phyloP scores from a whole-genome alignment of 2,113 vertebrate genomes.

The Pomatorhinus ruficollis region DNA sequence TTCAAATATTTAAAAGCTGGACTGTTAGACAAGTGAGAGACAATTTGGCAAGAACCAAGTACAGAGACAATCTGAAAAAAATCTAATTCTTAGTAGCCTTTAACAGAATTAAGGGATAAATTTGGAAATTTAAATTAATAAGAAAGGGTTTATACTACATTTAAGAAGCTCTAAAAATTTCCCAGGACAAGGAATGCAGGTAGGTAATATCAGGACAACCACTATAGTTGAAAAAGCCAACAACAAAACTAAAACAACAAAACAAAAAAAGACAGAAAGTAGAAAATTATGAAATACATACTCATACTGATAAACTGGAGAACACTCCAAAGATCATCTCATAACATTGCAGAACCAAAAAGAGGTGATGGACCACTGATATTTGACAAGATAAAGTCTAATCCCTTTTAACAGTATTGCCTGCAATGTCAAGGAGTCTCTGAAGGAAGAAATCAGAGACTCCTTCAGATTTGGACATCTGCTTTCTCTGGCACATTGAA shows the following conservation, averaged over 20 bases:
- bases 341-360: neutral
- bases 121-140: neutral
- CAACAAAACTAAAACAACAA: neutral
- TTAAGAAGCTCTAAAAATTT: neutral
- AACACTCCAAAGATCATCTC: neutral
- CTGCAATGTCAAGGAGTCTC: neutral
- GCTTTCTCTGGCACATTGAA: neutral
- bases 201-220: neutral
- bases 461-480: neutral
- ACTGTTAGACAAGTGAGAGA: neutral
- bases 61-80: neutral
- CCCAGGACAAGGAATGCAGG: neutral
- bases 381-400: neutral
- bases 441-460: neutral
- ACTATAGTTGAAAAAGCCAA: neutral
- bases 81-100: neutral
- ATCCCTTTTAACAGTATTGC: neutral
- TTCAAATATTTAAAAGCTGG: neutral
- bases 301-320: neutral
- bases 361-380: neutral
- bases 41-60: neutral
- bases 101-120: neutral
- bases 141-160: neutral
- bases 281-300: neutral
- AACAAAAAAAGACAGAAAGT: neutral